Evolutionary conservation across 2,113 vertebrate species (phyloP).

Genomic region (Regulus satrapa): DNA sequence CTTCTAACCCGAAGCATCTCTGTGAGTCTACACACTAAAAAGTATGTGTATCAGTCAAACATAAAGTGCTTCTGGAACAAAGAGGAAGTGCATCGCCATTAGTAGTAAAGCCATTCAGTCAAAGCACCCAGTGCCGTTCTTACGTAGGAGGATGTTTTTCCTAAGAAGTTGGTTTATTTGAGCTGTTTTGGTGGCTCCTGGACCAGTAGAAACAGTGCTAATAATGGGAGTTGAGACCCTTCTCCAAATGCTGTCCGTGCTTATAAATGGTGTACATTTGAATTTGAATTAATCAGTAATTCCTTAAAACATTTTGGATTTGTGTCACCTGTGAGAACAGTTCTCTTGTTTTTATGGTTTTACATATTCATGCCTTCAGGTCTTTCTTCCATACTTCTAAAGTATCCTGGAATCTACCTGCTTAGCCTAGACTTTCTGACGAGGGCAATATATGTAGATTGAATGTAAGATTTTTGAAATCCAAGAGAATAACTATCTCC

Average conservation of each 20-base stretch:
- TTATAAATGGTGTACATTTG: not conserved
- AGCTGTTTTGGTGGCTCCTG: not conserved
- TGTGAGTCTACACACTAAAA: not conserved
- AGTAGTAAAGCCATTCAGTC: not conserved
- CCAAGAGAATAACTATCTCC: not conserved
- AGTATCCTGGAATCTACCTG: not conserved
- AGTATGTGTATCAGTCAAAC: rapidly evolving
- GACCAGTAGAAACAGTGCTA: not conserved
- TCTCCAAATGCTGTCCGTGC: not conserved
- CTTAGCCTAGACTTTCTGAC: not conserved
- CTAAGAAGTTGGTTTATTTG: not conserved
- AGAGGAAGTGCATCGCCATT: not conserved
- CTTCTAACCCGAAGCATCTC: not conserved
- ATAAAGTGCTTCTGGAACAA: not conserved
- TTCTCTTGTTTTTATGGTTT: not conserved
- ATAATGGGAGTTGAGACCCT: not conserved
- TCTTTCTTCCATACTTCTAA: not conserved
- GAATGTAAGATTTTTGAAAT: not conserved
- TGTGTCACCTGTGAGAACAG: not conserved
- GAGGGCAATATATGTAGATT: not conserved
- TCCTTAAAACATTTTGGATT: not conserved
- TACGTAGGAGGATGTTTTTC: not conserved
- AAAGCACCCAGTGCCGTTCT: not conserved
- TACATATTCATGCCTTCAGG: not conserved
- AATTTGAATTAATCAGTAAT: not conserved